Base-by-base conservation (phyloP, 2,797 vertebrate species). In the Argentina silus region DNA sequence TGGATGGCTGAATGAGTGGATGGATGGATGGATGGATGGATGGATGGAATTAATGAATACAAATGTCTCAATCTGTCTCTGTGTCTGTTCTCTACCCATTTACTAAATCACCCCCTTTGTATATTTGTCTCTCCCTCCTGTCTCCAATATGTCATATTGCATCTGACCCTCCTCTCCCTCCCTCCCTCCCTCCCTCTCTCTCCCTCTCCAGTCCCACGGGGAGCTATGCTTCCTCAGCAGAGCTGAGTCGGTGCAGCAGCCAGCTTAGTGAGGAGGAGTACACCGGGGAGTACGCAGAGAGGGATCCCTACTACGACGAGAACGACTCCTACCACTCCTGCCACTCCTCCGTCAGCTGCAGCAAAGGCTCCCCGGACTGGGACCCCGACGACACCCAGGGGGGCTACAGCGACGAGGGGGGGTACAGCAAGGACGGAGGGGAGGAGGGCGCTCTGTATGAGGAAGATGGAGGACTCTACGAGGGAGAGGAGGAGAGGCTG, bases 311-410 rank as follows among this genome's bases (percentile, higher is more conserved):
- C 23, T 98, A 98, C 0, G 96, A 96, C 0, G 98, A 98, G 75
- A 93, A 97, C 12, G 98, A 99, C 76, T 99, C 97, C 14, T 99
- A 99, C 89, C 98, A 98, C 89, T 99, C 98, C 75, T 99, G 98
- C 90, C 97, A 99, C 88, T 98, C 97, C 72, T 98, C 98, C 0
- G 97, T 99, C 72, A 98, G 97, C 92, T 98, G 95, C 89, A 96
- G 87, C 80, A 98, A 98, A 88, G 97, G 97, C 81, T 98, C 97
- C 0, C 96, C 96, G 0, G 96, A 89, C 85, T 99, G 96, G 97
- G 97, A 93, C 79, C 91, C 82, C 0, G 93, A 95, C 57, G 95
- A 96, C 10, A 96, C 95, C 9, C 95, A 95, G 23, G 95, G 94
- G 10, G 92, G 86, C 0, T 97, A 95, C 84, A 93, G 95, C 0